Base-by-base conservation (phyloP, 1,140 invertebrate species). In the Drosophila leontia region DNA sequence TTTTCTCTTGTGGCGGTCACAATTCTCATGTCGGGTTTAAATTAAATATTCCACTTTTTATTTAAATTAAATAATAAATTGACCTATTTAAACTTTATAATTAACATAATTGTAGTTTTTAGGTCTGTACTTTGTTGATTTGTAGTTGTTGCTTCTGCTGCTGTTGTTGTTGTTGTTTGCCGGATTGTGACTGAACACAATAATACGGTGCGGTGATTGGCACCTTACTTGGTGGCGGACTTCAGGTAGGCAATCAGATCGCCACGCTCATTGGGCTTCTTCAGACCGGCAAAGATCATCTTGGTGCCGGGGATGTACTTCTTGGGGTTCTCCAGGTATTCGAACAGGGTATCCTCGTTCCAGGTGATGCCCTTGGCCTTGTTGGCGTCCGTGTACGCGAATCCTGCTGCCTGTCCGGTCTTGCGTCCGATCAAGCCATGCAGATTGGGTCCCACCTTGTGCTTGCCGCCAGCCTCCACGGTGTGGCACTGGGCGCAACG, bases 241-340 rank as follows among this genome's bases (percentile, higher is more conserved):
- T 97, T 95, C 70, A 99, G 94, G 94, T 99, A 99, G 64, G 99
- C 98, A 92, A 99, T 99, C 44, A 99, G 94, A 94, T 99, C 98
- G 11, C 94, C 97, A 78, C 99, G 95, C 91, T 99, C 99, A 76
- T 98, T 95, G 44, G 96, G 95, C 92, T 99, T 99, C 94, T 99
- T 99, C 80, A 99, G 94, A 68, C 99, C 99, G 86, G 99, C 99
- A 93, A 99, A 99, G 82, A 99, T 97, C 99, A 99, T 99, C 75
- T 93, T 93, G 68, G 99, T 99, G 80, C 99, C 99, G 71, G 99
- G 99, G 94, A 99, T 99, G 94, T 98, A 99, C 93, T 99, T 99
- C 94, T 99, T 99, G 59, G 99, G 99, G 92, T 99, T 99, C 93
- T 98, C 97, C 81, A 99, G 94, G 93, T 99, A 99, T 79, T 96